These are phyloP conservation scores for Chionomys nivalis DNA, from an alignment of 2,113 vertebrate genomes.

Conservation along the genomic window DNA sequence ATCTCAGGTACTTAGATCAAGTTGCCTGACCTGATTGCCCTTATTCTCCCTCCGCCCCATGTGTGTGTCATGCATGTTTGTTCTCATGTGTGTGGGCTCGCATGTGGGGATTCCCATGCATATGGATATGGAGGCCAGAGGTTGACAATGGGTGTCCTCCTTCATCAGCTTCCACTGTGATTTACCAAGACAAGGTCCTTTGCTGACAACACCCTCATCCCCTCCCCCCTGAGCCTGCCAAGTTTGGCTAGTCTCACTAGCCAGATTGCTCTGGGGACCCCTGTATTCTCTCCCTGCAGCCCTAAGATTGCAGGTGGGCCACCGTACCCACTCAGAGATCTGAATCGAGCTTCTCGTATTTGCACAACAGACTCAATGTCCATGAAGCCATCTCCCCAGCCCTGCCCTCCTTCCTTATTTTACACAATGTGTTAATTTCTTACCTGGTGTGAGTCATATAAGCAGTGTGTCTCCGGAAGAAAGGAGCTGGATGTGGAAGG, in stretches of 20 bases:
- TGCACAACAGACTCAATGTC: no score
- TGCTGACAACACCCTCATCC: background rate
- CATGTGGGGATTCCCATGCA: background rate
- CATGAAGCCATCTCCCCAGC: background rate
- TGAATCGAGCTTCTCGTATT: no score
- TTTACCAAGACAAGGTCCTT: background rate
- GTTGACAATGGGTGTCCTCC: background rate
- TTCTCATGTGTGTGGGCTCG: background rate
- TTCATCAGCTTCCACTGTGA: background rate
- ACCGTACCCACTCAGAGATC: background rate
- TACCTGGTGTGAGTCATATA: background rate
- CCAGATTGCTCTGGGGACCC: background rate
- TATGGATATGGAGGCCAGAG: background rate
- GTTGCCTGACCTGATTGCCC: background rate
- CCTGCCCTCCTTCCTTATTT: slow-evolving; percentile 29
- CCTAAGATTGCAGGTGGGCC: background rate
- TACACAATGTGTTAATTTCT: slow-evolving; percentile 26
- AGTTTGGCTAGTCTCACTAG: background rate
- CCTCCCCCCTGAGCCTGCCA: no score
- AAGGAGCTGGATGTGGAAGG: background rate
- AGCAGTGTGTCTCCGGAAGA: background rate
- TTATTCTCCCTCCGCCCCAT: background rate
- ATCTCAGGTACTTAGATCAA: background rate
- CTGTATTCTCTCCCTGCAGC: no score
- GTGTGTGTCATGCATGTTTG: background rate